Evolutionary conservation across 2,888 invertebrate species (phyloP), one percentile per base, ranked within the genome.

Genomic region (Catocala fraxini): DNA sequence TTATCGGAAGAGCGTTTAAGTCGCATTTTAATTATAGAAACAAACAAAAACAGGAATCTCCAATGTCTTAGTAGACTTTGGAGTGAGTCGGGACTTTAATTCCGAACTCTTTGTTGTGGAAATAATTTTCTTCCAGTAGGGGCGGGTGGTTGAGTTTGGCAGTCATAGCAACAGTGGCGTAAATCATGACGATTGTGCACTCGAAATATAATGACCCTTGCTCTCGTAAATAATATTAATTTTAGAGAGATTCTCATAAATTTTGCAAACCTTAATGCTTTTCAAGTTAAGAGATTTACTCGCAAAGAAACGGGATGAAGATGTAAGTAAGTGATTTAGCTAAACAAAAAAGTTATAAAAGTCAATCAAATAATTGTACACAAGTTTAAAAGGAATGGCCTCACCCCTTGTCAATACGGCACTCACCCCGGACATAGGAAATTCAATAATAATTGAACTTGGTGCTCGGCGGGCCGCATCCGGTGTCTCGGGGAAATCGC

Each of bases 371-470:
- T 60, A 10, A 66, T 68, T 66, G 53, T 39, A 56, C 51, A 51
- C 47, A 65, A 73, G 66, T 70, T 75, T 75, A 71, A 80, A 83
- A 79, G 77, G 76, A 80, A 78, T 73, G 46, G 63, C 55, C 57
- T 66, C 71, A 63, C 71, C 78, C 77, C 74, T 73, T 70, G 60
- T 70, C 59, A 52, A 68, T 53, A 60, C 69, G 59, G 68, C 67
- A 70, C 70, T 72, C 71, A 57, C 71, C 81, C 83, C 75, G 80
- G 82, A 81, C 82, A 84, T 86, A 80, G 88, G 86, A 92, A 92
- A 92, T 92, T 91, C 87, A 91, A 92, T 91, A 89, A 89, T 90
- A 91, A 92, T 90, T 89, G 87, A 87, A 89, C 89, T 87, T 79
- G 74, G 85, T 89, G 89, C 80, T 83, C 86, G 85, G 82, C 83